These are phyloP conservation scores for Salarias fasciatus DNA, from an alignment of 2,797 vertebrate genomes.

Conservation along the genomic window DNA sequence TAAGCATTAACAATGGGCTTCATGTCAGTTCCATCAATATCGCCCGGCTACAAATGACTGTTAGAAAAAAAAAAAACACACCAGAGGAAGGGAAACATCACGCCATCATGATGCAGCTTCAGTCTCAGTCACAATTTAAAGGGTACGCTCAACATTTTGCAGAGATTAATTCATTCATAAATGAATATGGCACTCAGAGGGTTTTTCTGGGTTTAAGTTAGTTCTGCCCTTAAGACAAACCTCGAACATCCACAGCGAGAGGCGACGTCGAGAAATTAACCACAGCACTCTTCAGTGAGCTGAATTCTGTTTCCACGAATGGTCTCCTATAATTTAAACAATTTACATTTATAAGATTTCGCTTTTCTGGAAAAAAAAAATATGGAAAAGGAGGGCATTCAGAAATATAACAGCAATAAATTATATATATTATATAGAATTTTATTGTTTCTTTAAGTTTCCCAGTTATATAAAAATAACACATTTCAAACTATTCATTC, in stretches of 20 bases:
- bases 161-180: conserved; percentile 44
- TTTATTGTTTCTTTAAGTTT: conserved; percentile 62
- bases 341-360: conserved; percentile 54
- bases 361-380: conserved; percentile 52
- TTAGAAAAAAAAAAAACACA: conserved; percentile 7
- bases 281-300: conserved; percentile 54
- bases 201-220: background rate
- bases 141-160: conserved; percentile 60
- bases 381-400: conserved; percentile 47
- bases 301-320: conserved; percentile 53
- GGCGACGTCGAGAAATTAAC: conserved; percentile 36
- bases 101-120: conserved; percentile 22
- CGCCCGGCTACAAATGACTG: conserved; percentile 51
- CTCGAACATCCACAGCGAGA: conserved; percentile 12
- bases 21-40: conserved; percentile 25
- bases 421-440: conserved; percentile 82
- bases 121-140: conserved; percentile 69
- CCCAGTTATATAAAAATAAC: conserved; percentile 80
- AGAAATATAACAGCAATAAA: conserved; percentile 78
- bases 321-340: conserved; percentile 63
- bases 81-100: conserved; percentile 8
- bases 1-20: conserved; percentile 29
- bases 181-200: conserved; percentile 63
- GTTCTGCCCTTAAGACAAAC: conserved; percentile 29
- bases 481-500: conserved; percentile 71